Percentiles rank a stretch among this genome's conserved stretches.
Conservation (phyloP, 2,797 vertebrate genomes). For the Accipiter fasciatus region DNA sequence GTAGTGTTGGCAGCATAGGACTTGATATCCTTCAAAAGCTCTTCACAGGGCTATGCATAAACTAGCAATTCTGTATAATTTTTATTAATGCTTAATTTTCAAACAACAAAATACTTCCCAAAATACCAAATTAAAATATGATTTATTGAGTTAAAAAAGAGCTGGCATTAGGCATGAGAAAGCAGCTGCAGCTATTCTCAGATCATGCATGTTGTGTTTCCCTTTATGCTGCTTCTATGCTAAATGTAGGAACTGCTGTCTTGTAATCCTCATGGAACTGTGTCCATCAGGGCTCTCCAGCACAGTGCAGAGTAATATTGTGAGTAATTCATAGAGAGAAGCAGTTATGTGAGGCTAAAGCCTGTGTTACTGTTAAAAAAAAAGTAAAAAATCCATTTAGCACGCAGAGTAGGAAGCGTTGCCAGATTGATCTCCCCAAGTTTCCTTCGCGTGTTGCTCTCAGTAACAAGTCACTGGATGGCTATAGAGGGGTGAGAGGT, state of each 20-base stretch:
- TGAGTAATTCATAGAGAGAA: neutral
- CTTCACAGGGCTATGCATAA: neutral
- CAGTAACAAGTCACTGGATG: neutral
- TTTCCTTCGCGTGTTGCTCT: neutral
- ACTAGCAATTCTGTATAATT: neutral
- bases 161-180: neutral
- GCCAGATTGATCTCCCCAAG: neutral
- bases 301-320: neutral
- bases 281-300: neutral
- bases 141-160: neutral
- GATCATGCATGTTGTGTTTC: neutral
- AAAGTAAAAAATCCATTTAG: neutral
- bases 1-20: neutral
- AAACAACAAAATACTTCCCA: neutral
- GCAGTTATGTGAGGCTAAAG: neutral
- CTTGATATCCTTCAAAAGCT: neutral
- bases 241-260: neutral
- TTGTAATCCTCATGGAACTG: neutral
- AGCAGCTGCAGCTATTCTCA: neutral
- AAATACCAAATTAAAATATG: neutral
- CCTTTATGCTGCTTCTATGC: neutral
- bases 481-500: neutral
- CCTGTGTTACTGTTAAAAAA: neutral
- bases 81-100: neutral
- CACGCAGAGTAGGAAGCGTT: neutral